Evolutionary conservation across 2,797 vertebrate species (phyloP), one percentile per base, ranked within the genome.

Genomic region (Anas capensis): DNA sequence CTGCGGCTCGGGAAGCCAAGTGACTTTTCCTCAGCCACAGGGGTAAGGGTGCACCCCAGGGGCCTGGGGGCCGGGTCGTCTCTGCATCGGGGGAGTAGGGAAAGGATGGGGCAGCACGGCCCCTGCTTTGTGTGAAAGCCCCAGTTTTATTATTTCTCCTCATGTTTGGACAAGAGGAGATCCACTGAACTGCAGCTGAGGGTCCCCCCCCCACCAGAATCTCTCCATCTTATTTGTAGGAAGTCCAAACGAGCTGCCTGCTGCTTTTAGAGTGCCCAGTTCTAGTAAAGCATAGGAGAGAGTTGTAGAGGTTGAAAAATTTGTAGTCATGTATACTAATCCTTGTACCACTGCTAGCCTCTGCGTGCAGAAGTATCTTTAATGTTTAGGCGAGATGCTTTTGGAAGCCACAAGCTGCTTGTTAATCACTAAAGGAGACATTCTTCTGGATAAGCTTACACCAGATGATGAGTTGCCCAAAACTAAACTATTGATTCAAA

Each of bases 1-100:
- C 60, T 6, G 64, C 0, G 0, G 27, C 33, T 7, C 69, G 2
- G 31, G 13, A 46, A 24, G 16, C 14, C 11, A 2, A 6, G 26
- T 1, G 40, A 2, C 0, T 0, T 17, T 23, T 14, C 42, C 77
- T 48, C 72, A 16, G 70, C 10, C 56, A 1, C 46, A 10, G 6
- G 18, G 20, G 26, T 6, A 40, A 1, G 1, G 38, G 8, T 18
- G 29, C 1, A 4, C 1, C 21, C 5, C 1, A 2, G 26, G 19
- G 3, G 27, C 2, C 46, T 15, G 29, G 10, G 31, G 4, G 34
- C 23, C 24, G 0, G 46, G 10, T 2, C 1, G 6, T 9, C 17
- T 0, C 38, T 40, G 53, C 29, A 0, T 31, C 29, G 0, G 2
- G 73, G 60, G 17, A 46, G n/a, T 0, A 15, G 27, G 14, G 61